Evolutionary conservation across 2,113 vertebrate species (phyloP).

Genomic region (Phasianus colchicus): DNA sequence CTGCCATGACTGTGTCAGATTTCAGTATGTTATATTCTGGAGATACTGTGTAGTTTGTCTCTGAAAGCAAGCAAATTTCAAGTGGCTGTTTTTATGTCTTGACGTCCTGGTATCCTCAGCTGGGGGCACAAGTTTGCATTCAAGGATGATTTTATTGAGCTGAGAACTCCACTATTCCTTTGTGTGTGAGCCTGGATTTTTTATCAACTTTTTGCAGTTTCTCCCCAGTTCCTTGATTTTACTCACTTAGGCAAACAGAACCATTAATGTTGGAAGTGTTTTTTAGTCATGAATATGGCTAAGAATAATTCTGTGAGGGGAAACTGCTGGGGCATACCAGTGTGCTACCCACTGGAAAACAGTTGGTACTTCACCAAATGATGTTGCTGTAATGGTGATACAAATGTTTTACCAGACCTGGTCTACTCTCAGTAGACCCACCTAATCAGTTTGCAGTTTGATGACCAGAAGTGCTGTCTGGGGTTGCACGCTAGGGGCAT

Average conservation of each 20-base stretch:
- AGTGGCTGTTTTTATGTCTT: neutral
- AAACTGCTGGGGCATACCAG: neutral
- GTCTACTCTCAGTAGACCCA: neutral
- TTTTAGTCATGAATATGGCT: neutral
- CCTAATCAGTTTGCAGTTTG: neutral
- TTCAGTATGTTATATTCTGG: neutral
- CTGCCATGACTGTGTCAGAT: neutral
- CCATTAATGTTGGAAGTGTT: neutral
- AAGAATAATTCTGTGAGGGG: neutral
- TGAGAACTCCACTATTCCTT: neutral
- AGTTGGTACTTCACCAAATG: neutral
- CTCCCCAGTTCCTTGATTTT: neutral
- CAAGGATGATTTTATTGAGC: neutral
- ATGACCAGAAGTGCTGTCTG: neutral
- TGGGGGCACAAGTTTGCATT: neutral
- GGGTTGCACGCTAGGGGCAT: neutral
- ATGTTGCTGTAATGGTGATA: rapidly evolving
- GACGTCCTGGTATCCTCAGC: neutral
- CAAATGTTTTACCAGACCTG: neutral
- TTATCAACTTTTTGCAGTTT: neutral
- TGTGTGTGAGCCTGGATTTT: neutral
- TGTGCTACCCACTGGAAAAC: neutral
- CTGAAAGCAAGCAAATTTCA: neutral
- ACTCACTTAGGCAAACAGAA: neutral
- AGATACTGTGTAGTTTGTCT: neutral